These are phyloP conservation scores for Hyaena hyaena DNA, from an alignment of 2,113 vertebrate genomes.

Conservation along the genomic window DNA sequence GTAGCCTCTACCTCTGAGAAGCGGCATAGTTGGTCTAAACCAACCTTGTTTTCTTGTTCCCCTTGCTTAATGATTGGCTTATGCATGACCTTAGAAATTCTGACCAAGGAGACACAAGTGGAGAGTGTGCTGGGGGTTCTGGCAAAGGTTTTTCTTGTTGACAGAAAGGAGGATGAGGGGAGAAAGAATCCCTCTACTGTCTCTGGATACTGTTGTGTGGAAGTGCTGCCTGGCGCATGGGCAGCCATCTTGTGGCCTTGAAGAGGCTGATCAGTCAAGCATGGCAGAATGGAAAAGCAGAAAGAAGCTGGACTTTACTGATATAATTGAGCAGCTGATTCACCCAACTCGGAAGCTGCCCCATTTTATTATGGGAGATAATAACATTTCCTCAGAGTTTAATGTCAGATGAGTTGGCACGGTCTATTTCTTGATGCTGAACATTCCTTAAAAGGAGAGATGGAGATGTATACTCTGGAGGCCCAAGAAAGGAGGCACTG, in stretches of 20 bases:
- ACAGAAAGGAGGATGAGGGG: not conserved
- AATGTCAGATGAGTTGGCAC: not conserved
- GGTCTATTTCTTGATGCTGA: not conserved
- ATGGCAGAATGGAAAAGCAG: not conserved
- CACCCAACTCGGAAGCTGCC: not conserved
- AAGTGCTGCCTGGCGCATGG: not conserved
- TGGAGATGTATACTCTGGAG: not conserved
- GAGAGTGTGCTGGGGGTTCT: not conserved
- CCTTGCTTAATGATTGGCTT: not conserved
- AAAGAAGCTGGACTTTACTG: not conserved
- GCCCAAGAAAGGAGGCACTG: not conserved
- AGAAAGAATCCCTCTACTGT: not conserved
- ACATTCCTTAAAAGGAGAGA: not conserved
- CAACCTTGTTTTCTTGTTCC: not conserved
- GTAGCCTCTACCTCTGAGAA: not conserved
- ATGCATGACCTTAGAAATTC: not conserved
- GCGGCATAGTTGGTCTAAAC: not conserved
- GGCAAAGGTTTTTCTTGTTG: not conserved
- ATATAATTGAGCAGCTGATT: not conserved
- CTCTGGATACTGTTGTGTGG: not conserved
- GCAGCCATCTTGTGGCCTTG: not conserved
- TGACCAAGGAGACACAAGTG: not conserved
- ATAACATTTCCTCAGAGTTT: not conserved
- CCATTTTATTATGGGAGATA: not conserved
- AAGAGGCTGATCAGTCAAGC: not conserved